phyloP scores from a whole-genome alignment of 2,888 invertebrate genomes.

The Dryobotodes eremita region DNA sequence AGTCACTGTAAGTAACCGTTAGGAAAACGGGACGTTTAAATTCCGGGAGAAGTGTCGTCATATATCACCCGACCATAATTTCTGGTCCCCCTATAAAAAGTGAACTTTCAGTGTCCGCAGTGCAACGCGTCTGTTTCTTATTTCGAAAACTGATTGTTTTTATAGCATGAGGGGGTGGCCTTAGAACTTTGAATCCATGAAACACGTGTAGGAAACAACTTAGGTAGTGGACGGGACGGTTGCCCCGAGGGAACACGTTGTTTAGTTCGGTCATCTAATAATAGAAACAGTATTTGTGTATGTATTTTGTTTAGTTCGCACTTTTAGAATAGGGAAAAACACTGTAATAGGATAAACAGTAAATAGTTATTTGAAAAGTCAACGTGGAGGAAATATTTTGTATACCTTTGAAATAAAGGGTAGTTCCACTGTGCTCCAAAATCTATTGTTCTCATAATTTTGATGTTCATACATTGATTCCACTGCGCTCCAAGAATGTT shows the following conservation, averaged over 20 bases:
- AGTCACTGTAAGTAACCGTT: slow-evolving; percentile 84
- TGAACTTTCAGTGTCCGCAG: slow-evolving; percentile 79
- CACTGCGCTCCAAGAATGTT: no score
- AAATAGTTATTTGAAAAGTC: slow-evolving; percentile 12
- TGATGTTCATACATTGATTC: no score
- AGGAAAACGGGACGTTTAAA: slow-evolving; percentile 88
- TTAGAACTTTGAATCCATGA: slow-evolving; percentile 82
- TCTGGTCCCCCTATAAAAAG: slow-evolving; percentile 85
- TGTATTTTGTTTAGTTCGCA: slow-evolving; percentile 48
- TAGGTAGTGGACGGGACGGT: slow-evolving; percentile 51
- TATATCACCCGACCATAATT: slow-evolving; percentile 88
- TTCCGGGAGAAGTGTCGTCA: slow-evolving; percentile 86
- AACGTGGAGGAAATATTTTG: not conserved
- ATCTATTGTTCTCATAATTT: no score
- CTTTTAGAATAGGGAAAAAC: slow-evolving; percentile 32
- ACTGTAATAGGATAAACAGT: not conserved
- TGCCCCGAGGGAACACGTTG: slow-evolving; percentile 48
- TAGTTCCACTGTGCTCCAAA: no score
- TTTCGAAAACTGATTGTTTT: slow-evolving; percentile 88
- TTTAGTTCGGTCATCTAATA: slow-evolving; percentile 66
- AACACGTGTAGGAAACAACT: slow-evolving; percentile 81
- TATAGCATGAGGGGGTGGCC: slow-evolving; percentile 76
- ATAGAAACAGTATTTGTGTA: slow-evolving; percentile 56
- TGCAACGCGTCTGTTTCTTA: slow-evolving; percentile 86
- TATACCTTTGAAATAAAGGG: not conserved